Percentiles rank a stretch among this genome's conserved stretches.
phyloP scores from a whole-genome alignment of 2,113 vertebrate species.

The Poeciliopsis turrubarensis region DNA sequence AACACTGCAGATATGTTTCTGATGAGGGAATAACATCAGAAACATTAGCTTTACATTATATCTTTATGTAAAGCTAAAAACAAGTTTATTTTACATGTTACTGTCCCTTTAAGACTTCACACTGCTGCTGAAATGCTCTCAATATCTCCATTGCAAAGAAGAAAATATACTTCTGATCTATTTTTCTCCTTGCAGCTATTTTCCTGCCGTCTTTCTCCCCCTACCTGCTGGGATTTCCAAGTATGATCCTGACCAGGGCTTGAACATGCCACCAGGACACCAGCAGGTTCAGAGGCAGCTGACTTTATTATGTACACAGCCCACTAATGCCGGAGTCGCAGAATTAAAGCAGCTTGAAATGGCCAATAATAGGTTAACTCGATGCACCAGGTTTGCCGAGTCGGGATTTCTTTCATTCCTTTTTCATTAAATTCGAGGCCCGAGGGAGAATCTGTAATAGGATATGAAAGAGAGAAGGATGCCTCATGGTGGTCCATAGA shows the following conservation, averaged over 20 bases:
- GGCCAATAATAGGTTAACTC: slow-evolving; percentile 48
- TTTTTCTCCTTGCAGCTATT: slow-evolving; percentile 14
- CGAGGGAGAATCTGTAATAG: slow-evolving; percentile 24
- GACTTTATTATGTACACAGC: slow-evolving; percentile 25
- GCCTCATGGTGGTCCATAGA: slow-evolving; percentile 10
- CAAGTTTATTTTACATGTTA: too few relatives aligned
- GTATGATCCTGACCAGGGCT: slow-evolving; percentile 21
- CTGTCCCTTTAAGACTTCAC: too few relatives aligned
- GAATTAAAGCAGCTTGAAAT: slow-evolving; percentile 54
- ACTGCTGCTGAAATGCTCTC: too few relatives aligned
- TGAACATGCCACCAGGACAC: slow-evolving; percentile 21
- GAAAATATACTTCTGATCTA: background rate
- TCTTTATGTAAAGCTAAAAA: too few relatives aligned
- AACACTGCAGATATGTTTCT: too few relatives aligned
- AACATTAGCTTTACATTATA: too few relatives aligned
- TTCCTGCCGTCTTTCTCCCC: background rate
- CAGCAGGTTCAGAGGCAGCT: slow-evolving; percentile 42
- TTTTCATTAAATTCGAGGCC: slow-evolving; percentile 32
- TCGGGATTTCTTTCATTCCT: slow-evolving; percentile 17
- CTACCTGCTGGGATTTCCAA: slow-evolving; percentile 18
- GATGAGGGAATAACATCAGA: too few relatives aligned
- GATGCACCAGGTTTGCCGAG: slow-evolving; percentile 1
- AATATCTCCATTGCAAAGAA: too few relatives aligned
- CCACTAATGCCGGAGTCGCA: slow-evolving; percentile 16
- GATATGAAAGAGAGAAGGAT: slow-evolving; percentile 13